These are phyloP conservation scores for Latrodectus geometricus DNA, from an alignment of 1,140 invertebrate species.

Conservation along the genomic window DNA sequence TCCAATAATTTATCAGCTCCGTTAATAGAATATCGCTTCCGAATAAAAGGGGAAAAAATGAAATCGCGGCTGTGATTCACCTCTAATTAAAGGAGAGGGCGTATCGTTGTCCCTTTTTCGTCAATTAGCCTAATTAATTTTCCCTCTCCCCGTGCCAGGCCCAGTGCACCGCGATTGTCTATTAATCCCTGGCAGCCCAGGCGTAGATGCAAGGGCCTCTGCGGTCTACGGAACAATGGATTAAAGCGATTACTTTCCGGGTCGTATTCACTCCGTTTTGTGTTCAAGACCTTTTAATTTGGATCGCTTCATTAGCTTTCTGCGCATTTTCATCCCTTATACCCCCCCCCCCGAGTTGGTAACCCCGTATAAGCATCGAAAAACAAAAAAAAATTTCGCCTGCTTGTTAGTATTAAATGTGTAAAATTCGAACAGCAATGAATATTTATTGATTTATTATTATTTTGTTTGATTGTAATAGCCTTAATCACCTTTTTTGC, in stretches of 20 bases:
- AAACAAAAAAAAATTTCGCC: background rate
- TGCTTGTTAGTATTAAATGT: background rate
- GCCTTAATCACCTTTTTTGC: too few relatives aligned
- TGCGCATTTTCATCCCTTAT: background rate
- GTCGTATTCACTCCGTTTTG: background rate
- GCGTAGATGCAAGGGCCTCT: background rate
- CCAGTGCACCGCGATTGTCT: conserved; percentile 5
- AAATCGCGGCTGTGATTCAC: conserved; percentile 14
- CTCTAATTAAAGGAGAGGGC: conserved; percentile 15
- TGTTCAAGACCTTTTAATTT: conserved; percentile 7
- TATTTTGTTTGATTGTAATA: too few relatives aligned
- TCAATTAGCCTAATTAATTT: conserved; percentile 55
- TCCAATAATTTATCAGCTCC: conserved; percentile 23
- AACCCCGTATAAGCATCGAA: too few relatives aligned
- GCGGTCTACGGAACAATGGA: conserved; percentile 14
- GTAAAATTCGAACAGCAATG: too few relatives aligned
- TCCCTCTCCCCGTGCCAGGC: background rate
- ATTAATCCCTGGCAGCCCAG: conserved; percentile 21
- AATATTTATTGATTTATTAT: too few relatives aligned
- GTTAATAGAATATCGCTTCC: background rate
- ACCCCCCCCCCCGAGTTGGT: background rate
- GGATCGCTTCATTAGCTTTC: conserved; percentile 31
- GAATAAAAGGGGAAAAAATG: background rate
- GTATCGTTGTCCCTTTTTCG: conserved; percentile 7
- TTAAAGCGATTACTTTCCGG: conserved; percentile 5